Conservation (phyloP, 2,888 invertebrate genomes). For the Drosophila koepferae region DNA sequence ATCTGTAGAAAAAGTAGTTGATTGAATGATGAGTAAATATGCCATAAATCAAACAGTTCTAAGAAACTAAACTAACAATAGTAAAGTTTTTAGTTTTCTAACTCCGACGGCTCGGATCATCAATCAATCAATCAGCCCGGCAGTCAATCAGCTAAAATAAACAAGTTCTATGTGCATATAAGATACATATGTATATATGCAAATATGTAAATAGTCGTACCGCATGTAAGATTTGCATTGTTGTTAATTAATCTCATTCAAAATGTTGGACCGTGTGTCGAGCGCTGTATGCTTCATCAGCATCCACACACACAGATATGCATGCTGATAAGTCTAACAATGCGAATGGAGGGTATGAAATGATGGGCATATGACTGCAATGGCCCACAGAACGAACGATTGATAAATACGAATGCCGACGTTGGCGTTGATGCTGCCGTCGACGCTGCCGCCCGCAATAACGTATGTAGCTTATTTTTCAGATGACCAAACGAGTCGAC, state of each 20-base stretch:
- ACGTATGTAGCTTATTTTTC: constrained; percentile 56
- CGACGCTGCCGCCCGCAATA: constrained; percentile 14
- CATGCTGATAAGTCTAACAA: constrained; percentile 68
- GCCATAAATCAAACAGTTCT: neutral
- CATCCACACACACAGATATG: constrained; percentile 21
- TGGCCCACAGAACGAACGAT: constrained; percentile 63
- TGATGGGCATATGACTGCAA: constrained; percentile 51
- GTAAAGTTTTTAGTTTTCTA: neutral
- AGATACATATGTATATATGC: constrained; percentile 7
- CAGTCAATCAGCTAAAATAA: constrained; percentile 3
- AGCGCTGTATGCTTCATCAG: constrained; percentile 52
- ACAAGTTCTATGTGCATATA: neutral
- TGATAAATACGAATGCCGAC: constrained; percentile 66
- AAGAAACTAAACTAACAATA: neutral
- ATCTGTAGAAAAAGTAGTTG: neutral
- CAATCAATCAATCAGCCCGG: constrained; percentile 6
- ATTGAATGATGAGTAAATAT: neutral
- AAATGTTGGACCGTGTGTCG: constrained; percentile 57
- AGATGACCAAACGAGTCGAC: constrained; percentile 68
- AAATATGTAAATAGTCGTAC: constrained; percentile 21
- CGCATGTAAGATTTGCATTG: constrained; percentile 51
- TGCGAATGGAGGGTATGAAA: constrained; percentile 49
- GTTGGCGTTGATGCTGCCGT: constrained; percentile 9
- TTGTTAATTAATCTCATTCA: constrained; percentile 67
- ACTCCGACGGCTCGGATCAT: neutral